Conservation (phyloP, 2,888 invertebrate species). For the Leptopterna dolabrata region DNA sequence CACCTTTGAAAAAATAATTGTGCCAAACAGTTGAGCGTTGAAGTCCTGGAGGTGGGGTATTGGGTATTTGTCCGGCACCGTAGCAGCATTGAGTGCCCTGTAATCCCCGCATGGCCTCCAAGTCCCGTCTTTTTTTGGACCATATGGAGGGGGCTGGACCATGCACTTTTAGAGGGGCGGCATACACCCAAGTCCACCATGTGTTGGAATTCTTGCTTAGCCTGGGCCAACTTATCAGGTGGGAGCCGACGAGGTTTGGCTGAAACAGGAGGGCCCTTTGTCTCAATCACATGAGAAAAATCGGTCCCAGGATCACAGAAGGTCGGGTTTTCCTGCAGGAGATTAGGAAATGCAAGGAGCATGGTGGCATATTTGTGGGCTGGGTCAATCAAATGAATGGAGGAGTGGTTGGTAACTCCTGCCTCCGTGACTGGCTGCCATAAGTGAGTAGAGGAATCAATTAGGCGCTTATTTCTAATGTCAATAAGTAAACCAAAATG, state of each 20-base stretch:
- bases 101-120: constrained; percentile 67
- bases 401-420: not conserved
- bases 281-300: constrained; percentile 45
- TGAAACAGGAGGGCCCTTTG: constrained; percentile 63
- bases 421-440: not conserved
- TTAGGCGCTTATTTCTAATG: constrained; percentile 24
- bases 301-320: not conserved
- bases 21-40: constrained; percentile 60
- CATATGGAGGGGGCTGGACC: constrained; percentile 51
- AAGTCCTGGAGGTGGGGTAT: constrained; percentile 65
- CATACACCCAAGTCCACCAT: constrained; percentile 55
- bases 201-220: constrained; percentile 33
- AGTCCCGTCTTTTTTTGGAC: constrained; percentile 51
- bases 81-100: constrained; percentile 64
- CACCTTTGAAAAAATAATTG: constrained; percentile 63
- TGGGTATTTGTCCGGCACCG: constrained; percentile 65
- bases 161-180: constrained; percentile 45
- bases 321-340: not conserved
- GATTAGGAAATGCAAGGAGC: constrained; percentile 39
- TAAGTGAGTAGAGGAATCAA: constrained; percentile 1
- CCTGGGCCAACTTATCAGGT: constrained; percentile 64
- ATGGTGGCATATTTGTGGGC: not conserved
- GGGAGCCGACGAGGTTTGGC: constrained; percentile 61
- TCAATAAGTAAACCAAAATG: constrained; percentile 45
- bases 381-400: constrained; percentile 9